These are phyloP conservation scores for Papilio demoleus DNA, from an alignment of 2,888 invertebrate species.

Conservation along the genomic window DNA sequence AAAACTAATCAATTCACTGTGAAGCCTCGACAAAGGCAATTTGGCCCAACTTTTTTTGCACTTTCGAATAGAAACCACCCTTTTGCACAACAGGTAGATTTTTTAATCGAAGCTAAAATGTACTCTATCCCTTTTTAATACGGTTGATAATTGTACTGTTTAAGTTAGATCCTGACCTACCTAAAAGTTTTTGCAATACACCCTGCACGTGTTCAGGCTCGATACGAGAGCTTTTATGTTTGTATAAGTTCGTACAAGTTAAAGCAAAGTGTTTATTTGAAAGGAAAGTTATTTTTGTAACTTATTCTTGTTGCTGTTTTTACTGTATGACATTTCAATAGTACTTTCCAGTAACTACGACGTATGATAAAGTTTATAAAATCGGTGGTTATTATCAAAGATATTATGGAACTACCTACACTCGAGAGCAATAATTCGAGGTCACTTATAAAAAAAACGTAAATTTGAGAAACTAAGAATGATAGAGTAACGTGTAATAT, in stretches of 20 bases:
- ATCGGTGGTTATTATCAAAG: not conserved
- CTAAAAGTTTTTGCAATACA: slow-evolving; percentile 43
- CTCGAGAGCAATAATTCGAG: too few relatives aligned
- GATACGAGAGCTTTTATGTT: slow-evolving; percentile 43
- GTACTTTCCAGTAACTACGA: not conserved
- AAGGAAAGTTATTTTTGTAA: slow-evolving; percentile 13
- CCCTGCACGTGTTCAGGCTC: slow-evolving; percentile 46
- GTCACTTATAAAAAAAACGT: too few relatives aligned
- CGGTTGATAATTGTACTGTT: not conserved
- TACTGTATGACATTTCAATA: slow-evolving; percentile 3
- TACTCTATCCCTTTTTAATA: not conserved
- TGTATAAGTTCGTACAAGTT: slow-evolving; percentile 35
- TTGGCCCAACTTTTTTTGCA: slow-evolving; percentile 40
- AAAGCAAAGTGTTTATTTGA: slow-evolving; percentile 28
- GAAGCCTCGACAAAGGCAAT: slow-evolving; percentile 39
- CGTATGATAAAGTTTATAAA: not conserved
- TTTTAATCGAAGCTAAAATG: not conserved
- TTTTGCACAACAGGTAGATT: slow-evolving; percentile 46
- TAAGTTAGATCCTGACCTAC: slow-evolving; percentile 37
- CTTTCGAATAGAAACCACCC: slow-evolving; percentile 41
- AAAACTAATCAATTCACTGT: slow-evolving; percentile 42
- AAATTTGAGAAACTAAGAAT: too few relatives aligned
- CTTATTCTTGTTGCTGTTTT: slow-evolving; percentile 15
- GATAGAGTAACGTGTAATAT: too few relatives aligned
- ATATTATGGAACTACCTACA: too few relatives aligned